These are phyloP conservation scores for Mus pahari DNA, from an alignment of 2,113 vertebrate genomes.

Conservation along the genomic window DNA sequence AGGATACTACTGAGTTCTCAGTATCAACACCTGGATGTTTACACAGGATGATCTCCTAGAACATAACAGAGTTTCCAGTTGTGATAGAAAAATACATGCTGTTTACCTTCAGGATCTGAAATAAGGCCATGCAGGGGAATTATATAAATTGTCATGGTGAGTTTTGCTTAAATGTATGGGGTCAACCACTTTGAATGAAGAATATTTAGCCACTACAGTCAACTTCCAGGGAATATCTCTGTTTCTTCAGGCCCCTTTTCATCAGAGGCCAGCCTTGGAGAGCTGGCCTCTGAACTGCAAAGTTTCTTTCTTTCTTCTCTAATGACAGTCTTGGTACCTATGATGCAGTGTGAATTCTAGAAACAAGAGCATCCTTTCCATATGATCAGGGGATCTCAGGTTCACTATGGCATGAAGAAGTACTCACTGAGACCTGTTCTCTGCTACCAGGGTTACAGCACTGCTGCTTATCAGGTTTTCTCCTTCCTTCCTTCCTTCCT, in stretches of 20 bases:
- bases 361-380: slow-evolving; percentile 62
- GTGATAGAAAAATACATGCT: slow-evolving; percentile 5
- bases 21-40: slow-evolving; percentile 16
- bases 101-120: slow-evolving; percentile 59
- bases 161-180: slow-evolving; percentile 39
- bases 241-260: neutral
- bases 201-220: slow-evolving; percentile 28
- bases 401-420: slow-evolving; percentile 48
- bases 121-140: neutral
- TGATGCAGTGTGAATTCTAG: neutral
- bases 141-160: slow-evolving; percentile 46
- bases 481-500: too few species aligned
- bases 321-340: neutral
- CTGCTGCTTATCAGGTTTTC: neutral
- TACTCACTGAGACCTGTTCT: neutral
- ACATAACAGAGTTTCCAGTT: neutral
- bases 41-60: slow-evolving; percentile 26
- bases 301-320: slow-evolving; percentile 18
- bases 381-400: slow-evolving; percentile 61
- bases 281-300: neutral
- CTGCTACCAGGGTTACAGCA: neutral
- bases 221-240: neutral
- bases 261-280: neutral
- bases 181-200: slow-evolving; percentile 2
- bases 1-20: neutral